phyloP scores from a whole-genome alignment of 2,113 vertebrate genomes.

The Notiomystis cincta region DNA sequence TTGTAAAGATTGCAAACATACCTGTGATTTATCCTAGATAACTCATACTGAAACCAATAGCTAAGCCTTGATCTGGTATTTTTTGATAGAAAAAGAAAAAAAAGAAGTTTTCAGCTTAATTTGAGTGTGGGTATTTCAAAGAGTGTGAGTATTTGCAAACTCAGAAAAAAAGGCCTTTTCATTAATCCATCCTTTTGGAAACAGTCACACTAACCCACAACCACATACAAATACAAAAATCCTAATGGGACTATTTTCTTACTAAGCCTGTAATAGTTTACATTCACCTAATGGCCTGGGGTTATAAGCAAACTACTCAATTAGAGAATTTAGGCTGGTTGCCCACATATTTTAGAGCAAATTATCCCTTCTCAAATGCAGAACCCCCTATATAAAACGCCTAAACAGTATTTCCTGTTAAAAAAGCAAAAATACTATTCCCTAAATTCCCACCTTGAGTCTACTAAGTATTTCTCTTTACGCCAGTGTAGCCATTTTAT shows the following conservation, averaged over 20 bases:
- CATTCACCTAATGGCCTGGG: constrained; percentile 79
- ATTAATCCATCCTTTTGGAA: constrained; percentile 75
- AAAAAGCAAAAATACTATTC: constrained; percentile 67
- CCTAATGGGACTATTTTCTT: constrained; percentile 82
- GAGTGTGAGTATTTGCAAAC: constrained; percentile 56
- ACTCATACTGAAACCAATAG: constrained; percentile 23
- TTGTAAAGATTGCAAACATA: background rate
- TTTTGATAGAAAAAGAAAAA: background rate
- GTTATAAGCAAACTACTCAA: constrained; percentile 83
- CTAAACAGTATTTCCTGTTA: constrained; percentile 78
- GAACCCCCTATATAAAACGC: constrained; percentile 75
- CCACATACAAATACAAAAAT: constrained; percentile 77
- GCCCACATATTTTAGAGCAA: constrained; percentile 82
- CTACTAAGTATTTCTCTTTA: constrained; percentile 70
- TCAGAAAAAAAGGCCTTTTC: constrained; percentile 69
- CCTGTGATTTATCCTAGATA: constrained; percentile 36
- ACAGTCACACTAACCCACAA: constrained; percentile 70
- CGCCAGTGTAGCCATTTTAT: constrained; percentile 61
- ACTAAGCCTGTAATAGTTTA: constrained; percentile 81
- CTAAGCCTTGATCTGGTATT: constrained; percentile 20
- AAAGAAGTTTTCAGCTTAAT: constrained; percentile 40
- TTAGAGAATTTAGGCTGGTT: constrained; percentile 81
- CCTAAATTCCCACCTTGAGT: constrained; percentile 75
- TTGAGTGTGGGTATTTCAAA: constrained; percentile 69
- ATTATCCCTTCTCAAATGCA: constrained; percentile 79